A percentile compares a stretch with the other conserved stretches of the same genome.
These are phyloP conservation scores for Zaprionus davidi DNA, from an alignment of 1,140 invertebrate genomes.

Conservation along the genomic window DNA sequence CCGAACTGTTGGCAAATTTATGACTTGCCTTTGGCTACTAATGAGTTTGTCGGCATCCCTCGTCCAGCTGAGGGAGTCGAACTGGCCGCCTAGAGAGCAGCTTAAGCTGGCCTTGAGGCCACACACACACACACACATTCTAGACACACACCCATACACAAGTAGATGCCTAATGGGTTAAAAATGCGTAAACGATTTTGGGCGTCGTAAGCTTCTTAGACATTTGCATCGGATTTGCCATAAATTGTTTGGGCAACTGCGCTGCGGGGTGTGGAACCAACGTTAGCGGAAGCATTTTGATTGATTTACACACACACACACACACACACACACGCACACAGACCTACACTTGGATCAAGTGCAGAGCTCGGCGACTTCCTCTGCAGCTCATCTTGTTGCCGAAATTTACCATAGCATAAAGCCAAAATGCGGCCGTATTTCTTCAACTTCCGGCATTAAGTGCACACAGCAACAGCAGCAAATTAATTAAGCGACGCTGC, in stretches of 20 bases:
- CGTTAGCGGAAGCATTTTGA: conserved; percentile 74
- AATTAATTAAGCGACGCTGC: conserved; percentile 80
- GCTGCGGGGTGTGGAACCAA: conserved; percentile 11
- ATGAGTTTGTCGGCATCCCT: conserved; percentile 80
- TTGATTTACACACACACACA: conserved; percentile 69
- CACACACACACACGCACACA: conserved; percentile 23
- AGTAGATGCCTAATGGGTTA: conserved; percentile 47
- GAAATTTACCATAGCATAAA: conserved; percentile 75
- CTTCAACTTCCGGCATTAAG: conserved; percentile 82
- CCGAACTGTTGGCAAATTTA: conserved; percentile 73
- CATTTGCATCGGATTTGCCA: conserved; percentile 76
- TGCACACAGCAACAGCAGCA: conserved; percentile 66
- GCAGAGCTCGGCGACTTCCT: conserved; percentile 51
- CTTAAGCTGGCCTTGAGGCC: conserved; percentile 40
- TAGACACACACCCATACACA: not conserved
- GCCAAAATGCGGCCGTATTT: conserved; percentile 75
- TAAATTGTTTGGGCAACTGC: conserved; percentile 54
- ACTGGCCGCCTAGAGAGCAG: conserved; percentile 16
- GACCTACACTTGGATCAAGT: conserved; percentile 23
- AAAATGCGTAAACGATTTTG: conserved; percentile 79
- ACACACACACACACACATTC: not conserved
- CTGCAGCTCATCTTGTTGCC: conserved; percentile 19
- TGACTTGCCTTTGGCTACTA: conserved; percentile 75
- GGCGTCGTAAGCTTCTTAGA: conserved; percentile 79
- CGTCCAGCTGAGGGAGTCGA: conserved; percentile 19